phyloP scores from a whole-genome alignment of 2,797 vertebrate species.

The Anas bahamensis region DNA sequence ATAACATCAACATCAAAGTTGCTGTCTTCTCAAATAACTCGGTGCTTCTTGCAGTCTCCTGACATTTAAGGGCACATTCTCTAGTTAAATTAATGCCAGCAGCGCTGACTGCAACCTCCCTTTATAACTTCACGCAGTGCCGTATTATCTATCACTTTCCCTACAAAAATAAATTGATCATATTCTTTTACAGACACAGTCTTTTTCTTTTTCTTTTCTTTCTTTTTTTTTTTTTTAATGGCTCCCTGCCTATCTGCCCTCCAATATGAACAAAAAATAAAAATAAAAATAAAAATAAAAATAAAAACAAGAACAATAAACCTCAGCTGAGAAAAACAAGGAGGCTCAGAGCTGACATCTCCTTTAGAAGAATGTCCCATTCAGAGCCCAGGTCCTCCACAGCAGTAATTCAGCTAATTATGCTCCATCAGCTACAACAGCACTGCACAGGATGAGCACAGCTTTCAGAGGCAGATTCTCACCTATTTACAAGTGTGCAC shows the following conservation, averaged over 20 bases:
- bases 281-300: background rate
- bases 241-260: background rate
- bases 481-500: background rate
- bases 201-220: background rate
- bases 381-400: background rate
- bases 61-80: slow-evolving; percentile 69
- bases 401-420: background rate
- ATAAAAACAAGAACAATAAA: background rate
- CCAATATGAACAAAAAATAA: background rate
- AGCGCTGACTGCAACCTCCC: slow-evolving; percentile 58
- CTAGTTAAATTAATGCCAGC: slow-evolving; percentile 58
- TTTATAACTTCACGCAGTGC: slow-evolving; percentile 56
- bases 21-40: slow-evolving; percentile 63
- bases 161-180: slow-evolving; percentile 54
- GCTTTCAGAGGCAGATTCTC: background rate
- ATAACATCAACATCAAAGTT: slow-evolving; percentile 45
- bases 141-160: slow-evolving; percentile 39
- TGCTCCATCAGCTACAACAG: background rate
- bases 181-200: slow-evolving; percentile 31
- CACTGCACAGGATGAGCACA: background rate
- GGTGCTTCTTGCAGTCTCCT: slow-evolving; percentile 46
- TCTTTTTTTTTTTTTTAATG: background rate
- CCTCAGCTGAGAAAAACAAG: background rate
- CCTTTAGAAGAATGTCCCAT: background rate
- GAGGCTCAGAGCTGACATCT: background rate